phyloP scores from a whole-genome alignment of 2,888 invertebrate genomes.

The Parasteatoda lunata region DNA sequence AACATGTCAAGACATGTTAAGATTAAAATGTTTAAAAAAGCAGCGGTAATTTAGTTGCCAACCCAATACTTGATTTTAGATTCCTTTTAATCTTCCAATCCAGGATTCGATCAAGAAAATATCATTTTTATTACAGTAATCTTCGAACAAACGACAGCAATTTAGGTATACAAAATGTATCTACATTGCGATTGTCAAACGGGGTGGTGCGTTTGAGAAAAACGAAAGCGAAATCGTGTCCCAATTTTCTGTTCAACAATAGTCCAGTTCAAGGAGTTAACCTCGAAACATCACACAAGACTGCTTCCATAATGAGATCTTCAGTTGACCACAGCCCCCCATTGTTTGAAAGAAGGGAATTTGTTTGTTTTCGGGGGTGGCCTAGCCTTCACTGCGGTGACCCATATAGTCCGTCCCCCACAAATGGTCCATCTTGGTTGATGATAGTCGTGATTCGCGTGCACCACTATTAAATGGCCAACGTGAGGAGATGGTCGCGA shows the following conservation, averaged over 20 bases:
- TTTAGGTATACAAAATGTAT: too few species aligned
- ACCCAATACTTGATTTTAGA: too few species aligned
- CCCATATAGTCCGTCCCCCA: constrained; percentile 36
- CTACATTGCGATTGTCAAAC: too few species aligned
- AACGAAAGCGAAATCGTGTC: constrained; percentile 15
- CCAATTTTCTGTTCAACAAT: constrained; percentile 56
- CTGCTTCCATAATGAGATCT: constrained; percentile 55
- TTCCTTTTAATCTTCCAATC: too few species aligned
- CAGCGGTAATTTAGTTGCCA: too few species aligned
- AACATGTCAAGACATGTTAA: too few species aligned
- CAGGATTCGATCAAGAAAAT: too few species aligned
- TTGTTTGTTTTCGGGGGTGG: constrained; percentile 53
- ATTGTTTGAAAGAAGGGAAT: constrained; percentile 42
- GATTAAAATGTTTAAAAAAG: too few species aligned
- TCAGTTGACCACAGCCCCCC: constrained; percentile 46
- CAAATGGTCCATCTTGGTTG: constrained; percentile 12
- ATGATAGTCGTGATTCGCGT: constrained; percentile 53
- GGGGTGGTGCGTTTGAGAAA: constrained; percentile 20
- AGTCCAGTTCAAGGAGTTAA: constrained; percentile 53
- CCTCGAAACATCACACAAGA: constrained; percentile 53
- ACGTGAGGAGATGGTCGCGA: constrained; percentile 21
- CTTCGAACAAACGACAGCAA: too few species aligned
- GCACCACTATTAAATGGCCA: constrained; percentile 6
- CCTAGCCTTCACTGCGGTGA: constrained; percentile 54
- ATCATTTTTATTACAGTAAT: too few species aligned